These are phyloP conservation scores for Orchestia grillus DNA, from an alignment of 1,140 invertebrate species.

Conservation along the genomic window DNA sequence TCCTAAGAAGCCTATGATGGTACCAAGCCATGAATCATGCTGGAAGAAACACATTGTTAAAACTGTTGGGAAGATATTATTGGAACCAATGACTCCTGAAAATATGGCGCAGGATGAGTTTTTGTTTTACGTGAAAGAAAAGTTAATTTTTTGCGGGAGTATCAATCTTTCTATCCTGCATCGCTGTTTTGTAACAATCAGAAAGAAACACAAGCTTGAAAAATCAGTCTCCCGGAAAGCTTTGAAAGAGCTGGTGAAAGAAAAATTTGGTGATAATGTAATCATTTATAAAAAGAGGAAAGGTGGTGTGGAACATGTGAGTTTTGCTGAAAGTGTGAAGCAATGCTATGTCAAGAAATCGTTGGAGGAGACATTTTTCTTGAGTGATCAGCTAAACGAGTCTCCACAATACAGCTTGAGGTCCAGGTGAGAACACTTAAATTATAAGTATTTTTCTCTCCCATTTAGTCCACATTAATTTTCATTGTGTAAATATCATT, in stretches of 20 bases:
- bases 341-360: not conserved
- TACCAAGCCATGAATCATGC: not conserved
- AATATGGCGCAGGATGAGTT: constrained; percentile 7
- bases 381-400: not conserved
- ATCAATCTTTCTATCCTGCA: not conserved
- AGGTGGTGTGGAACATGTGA: not conserved
- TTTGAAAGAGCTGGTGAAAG: not conserved
- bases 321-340: not conserved
- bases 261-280: not conserved
- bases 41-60: constrained; percentile 22
- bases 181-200: not conserved
- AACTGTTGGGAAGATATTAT: not conserved
- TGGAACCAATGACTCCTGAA: not conserved
- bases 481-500: not conserved
- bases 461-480: not conserved
- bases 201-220: not conserved
- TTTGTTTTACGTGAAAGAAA: constrained; percentile 23
- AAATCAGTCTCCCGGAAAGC: not conserved
- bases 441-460: not conserved
- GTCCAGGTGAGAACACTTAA: not conserved
- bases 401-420: not conserved
- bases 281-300: not conserved
- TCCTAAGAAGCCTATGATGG: not conserved
- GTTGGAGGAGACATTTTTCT: not conserved
- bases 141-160: not conserved